These are phyloP conservation scores for Scaptomyza flava DNA, from an alignment of 2,888 invertebrate species.

Conservation along the genomic window DNA sequence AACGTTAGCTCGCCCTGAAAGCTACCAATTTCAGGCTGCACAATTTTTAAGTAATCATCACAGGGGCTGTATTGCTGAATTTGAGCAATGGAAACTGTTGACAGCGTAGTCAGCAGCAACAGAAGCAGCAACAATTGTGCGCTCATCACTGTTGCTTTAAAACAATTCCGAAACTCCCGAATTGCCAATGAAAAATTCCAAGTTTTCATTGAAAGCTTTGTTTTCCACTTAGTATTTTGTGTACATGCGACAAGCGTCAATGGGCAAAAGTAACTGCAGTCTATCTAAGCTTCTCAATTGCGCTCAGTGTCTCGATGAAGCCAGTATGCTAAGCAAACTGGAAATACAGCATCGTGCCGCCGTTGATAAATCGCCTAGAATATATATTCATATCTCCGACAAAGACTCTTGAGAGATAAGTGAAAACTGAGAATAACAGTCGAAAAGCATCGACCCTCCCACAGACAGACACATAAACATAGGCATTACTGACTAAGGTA, in stretches of 20 bases:
- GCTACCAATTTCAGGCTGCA: constrained; percentile 23
- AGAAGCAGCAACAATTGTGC: not conserved
- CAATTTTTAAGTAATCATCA: constrained; percentile 50
- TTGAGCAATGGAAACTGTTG: constrained; percentile 36
- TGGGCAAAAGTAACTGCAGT: constrained; percentile 35
- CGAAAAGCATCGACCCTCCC: not conserved
- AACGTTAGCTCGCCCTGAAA: constrained; percentile 62
- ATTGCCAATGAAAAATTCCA: not conserved
- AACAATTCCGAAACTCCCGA: not conserved
- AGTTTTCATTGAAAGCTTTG: constrained; percentile 8
- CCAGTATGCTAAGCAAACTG: constrained; percentile 57
- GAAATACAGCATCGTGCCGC: constrained; percentile 59
- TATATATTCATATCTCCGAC: constrained; percentile 12
- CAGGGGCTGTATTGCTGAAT: constrained; percentile 55
- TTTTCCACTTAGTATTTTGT: constrained; percentile 16
- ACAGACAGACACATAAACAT: constrained; percentile 7
- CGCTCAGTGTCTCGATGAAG: constrained; percentile 7
- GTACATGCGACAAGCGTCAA: constrained; percentile 38
- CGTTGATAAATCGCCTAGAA: constrained; percentile 12
- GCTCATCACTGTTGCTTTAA: constrained; percentile 14
- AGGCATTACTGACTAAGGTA: constrained; percentile 18
- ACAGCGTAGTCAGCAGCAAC: constrained; percentile 11
- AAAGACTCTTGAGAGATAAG: constrained; percentile 8
- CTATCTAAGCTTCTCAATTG: constrained; percentile 1
- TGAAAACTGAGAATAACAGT: constrained; percentile 14